These are phyloP conservation scores for Chromis chromis DNA, from an alignment of 2,797 vertebrate species.

Conservation along the genomic window DNA sequence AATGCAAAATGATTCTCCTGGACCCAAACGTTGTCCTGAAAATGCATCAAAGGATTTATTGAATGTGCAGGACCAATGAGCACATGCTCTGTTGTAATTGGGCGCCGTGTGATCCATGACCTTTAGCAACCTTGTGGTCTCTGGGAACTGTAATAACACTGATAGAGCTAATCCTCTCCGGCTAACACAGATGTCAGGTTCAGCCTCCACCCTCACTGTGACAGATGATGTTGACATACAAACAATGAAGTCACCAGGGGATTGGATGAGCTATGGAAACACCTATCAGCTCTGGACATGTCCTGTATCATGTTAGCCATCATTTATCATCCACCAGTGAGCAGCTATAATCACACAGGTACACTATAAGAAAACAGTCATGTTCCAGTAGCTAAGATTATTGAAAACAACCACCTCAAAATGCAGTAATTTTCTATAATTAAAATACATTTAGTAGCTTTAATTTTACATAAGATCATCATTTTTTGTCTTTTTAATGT, in stretches of 20 bases:
- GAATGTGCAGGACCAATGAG: conserved; percentile 1
- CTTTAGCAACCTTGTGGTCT: conserved; percentile 36
- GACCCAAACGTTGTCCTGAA: background rate
- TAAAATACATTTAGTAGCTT: no score
- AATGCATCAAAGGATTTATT: background rate
- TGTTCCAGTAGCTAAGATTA: no score
- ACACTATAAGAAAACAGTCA: no score
- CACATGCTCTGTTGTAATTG: background rate
- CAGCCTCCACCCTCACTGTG: conserved; percentile 25
- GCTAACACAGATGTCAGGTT: conserved; percentile 42
- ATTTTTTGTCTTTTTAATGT: no score
- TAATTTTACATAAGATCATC: no score
- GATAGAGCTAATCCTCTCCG: conserved; percentile 29
- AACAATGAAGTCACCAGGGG: conserved; percentile 13
- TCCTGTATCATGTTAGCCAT: background rate
- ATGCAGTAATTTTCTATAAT: no score
- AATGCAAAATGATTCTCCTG: background rate
- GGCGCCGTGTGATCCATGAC: conserved; percentile 1
- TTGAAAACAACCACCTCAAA: no score
- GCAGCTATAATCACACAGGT: background rate
- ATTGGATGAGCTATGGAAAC: background rate
- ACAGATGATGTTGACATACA: conserved; percentile 20
- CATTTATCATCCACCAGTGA: conserved; percentile 3
- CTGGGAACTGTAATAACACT: conserved; percentile 20
- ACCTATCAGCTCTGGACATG: background rate